Evolutionary conservation across 2,797 vertebrate species (phyloP), one percentile per base, ranked within the genome.

Genomic region (Buceros bicornis): DNA sequence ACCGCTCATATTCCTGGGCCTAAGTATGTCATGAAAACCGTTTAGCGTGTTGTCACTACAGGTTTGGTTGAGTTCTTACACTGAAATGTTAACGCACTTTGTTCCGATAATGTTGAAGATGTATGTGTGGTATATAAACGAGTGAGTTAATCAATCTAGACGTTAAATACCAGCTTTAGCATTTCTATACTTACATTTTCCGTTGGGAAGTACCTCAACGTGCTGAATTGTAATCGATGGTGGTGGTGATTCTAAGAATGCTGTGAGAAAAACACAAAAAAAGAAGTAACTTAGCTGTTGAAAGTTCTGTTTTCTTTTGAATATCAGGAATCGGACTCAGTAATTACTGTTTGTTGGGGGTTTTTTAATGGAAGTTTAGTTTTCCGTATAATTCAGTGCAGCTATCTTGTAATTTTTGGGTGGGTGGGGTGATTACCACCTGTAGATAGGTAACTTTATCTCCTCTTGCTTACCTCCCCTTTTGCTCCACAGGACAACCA

Each of bases 381-480:
- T 90, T 91, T 71, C 65, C 2, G 0, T 87, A 17, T 82, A 54
- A 71, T 71, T 85, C 40, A 90, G 53, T 88, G 33, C 21, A 91
- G 31, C 53, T 91, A 7, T 60, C 26, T 48, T 40, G 62, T 64
- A 33, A 22, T n/a, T n/a, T 73, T 58, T 22, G 0, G 7, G 29
- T 40, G 81, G 74, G 54, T 29, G 47, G 71, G 76, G 3, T 47
- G 22, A 42, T 83, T 87, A 25, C 76, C 42, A 70, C 45, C 93
- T 91, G 28, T 90, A 87, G 85, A 71, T 74, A 76, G 87, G 91
- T 95, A 94, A 95, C 82, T 88, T 86, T 61, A 47, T 92, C 26
- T 94, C 85, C 33, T 93, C 85, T 95, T 95, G 87, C 89, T 97
- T 95, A 91, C 93, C 76, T 96, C 57, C 91, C 65, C 31, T 95